A percentile compares a stretch with the other conserved stretches of the same genome.
Evolutionary conservation across 2,888 invertebrate genomes (phyloP).

Genomic region (Netelia melanura): DNA sequence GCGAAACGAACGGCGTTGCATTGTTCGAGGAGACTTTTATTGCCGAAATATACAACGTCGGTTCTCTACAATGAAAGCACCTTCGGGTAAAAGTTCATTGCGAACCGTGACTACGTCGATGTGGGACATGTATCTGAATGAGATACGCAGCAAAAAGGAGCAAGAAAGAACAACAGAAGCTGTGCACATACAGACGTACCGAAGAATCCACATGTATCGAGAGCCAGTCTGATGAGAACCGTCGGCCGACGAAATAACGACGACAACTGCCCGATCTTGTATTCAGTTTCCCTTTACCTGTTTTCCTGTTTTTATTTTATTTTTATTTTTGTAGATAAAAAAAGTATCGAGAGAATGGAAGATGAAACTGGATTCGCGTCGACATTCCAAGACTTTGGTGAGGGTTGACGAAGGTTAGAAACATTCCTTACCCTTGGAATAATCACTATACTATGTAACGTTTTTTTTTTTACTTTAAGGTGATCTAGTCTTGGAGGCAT

Average conservation of each 20-base stretch:
- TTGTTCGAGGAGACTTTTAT: slow-evolving; percentile 56
- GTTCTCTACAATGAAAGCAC: slow-evolving; percentile 31
- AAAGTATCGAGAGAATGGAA: neutral
- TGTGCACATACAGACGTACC: neutral
- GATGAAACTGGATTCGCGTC: no score
- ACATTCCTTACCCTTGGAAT: no score
- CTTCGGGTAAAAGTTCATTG: slow-evolving; percentile 6
- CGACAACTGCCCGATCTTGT: neutral
- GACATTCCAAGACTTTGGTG: no score
- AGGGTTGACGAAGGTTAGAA: no score
- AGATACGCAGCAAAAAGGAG: slow-evolving; percentile 6
- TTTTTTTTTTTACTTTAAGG: no score
- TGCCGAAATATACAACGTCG: slow-evolving; percentile 53
- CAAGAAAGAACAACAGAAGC: neutral
- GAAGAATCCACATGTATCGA: neutral
- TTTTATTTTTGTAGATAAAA: neutral
- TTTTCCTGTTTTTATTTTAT: neutral
- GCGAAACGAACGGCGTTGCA: slow-evolving; percentile 48
- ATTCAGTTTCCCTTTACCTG: neutral
- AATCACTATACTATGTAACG: no score
- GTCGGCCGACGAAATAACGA: neutral
- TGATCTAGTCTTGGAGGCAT: neutral
- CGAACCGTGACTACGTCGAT: slow-evolving; percentile 17
- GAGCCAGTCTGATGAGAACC: neutral
- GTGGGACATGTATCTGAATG: slow-evolving; percentile 16